Conservation (phyloP, 2,888 invertebrate species). For the Idaea biselata region DNA sequence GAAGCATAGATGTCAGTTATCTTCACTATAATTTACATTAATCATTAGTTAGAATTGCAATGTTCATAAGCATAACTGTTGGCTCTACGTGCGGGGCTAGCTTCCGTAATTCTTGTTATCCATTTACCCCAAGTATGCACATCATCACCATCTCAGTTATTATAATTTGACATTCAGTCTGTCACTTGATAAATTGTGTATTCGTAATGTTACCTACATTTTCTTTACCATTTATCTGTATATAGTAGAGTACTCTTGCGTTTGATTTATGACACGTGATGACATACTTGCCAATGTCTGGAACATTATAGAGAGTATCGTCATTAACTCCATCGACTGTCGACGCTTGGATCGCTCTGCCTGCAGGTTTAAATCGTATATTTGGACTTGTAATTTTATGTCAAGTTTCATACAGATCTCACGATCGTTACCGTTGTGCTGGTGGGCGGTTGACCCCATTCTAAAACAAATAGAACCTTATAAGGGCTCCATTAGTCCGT, state of each 20-base stretch:
- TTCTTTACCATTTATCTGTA: conserved; percentile 29
- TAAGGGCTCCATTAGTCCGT: conserved; percentile 58
- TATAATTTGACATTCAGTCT: conserved; percentile 19
- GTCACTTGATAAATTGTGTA: conserved; percentile 30
- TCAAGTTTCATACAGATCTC: conserved; percentile 46
- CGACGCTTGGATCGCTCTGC: background rate
- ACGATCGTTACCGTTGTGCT: conserved; percentile 52
- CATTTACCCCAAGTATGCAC: conserved; percentile 25
- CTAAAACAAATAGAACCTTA: conserved; percentile 48
- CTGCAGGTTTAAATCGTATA: conserved; percentile 18
- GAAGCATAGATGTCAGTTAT: conserved; percentile 23
- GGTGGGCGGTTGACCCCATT: conserved; percentile 60
- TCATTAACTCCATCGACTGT: background rate
- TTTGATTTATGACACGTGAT: conserved; percentile 25
- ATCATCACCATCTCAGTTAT: conserved; percentile 25
- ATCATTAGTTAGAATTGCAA: conserved; percentile 26
- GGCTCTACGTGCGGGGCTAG: conserved; percentile 38
- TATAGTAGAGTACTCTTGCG: conserved; percentile 11
- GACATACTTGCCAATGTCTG: conserved; percentile 17
- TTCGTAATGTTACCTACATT: conserved; percentile 26
- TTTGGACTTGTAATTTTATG: conserved; percentile 42
- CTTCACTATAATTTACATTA: conserved; percentile 18
- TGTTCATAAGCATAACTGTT: conserved; percentile 29
- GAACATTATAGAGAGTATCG: conserved; percentile 9
- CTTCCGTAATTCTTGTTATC: conserved; percentile 27